Base-by-base conservation (phyloP, 2,888 invertebrate species). In the Ennomos quercinarius region DNA sequence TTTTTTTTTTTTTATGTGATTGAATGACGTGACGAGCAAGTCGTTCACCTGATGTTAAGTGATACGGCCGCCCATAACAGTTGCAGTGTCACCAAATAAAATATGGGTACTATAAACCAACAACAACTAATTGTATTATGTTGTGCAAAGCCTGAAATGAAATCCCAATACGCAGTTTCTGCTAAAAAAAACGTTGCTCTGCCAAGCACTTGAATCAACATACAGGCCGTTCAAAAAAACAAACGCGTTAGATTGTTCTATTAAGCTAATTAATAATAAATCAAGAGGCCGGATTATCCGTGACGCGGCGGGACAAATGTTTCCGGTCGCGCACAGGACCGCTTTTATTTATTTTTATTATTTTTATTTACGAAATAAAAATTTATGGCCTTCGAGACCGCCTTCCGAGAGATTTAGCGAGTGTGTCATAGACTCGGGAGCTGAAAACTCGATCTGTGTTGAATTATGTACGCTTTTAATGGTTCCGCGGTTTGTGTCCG, bases 321-420 rank as follows among this genome's bases (percentile, higher is more conserved):
- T 89, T 91, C 91, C 91, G 89, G 86, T 80, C 78, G 78, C 77
- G 74, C 77, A 81, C 81, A 78, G 77, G 73, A 75, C 77, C 81
- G 80, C 79, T 81, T 86, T 87, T 87, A 84, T 87, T 87, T 87
- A 86, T 89, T 87, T 88, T 86, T 87, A 88, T 90, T 91, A 89
- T 91, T 91, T 89, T 91, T 88, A 87, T 90, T 87, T 88, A 86
- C 83, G 80, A 86, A 89, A 89, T 85, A 89, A 84, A 85, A 91
- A 91, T 91, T 91, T 91, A 92, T 87, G 83, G 84, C 72, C 77
- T 74, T 63, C 70, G 79, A 81, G 84, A 86, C 89, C 91, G 91
- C 91, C 91, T 91, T 90, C 87, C 83, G 86, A 83, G 87, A 90
- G 91, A 91, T 91, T 89, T 89, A 89, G 89, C 89, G 88, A 82